These are phyloP conservation scores for Lophius piscatorius DNA, from an alignment of 2,113 vertebrate species.

Conservation along the genomic window DNA sequence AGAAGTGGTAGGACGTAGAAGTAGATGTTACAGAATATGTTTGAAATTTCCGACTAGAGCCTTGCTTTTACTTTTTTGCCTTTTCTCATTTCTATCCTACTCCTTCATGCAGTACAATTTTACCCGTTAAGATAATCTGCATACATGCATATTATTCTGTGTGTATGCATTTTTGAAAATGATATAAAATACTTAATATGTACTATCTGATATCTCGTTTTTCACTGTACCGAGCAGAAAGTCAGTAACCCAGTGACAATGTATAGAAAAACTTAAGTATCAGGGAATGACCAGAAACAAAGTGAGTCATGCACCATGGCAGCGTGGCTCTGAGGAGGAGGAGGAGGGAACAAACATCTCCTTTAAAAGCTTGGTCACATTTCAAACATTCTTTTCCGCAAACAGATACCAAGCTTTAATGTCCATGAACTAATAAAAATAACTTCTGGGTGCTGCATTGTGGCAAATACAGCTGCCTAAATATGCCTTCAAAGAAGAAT, in stretches of 20 bases:
- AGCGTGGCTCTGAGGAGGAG: background rate
- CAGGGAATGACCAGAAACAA: constrained; percentile 31
- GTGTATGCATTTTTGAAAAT: background rate
- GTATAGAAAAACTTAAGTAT: constrained; percentile 33
- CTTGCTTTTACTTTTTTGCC: too few relatives aligned
- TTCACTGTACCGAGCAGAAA: constrained; percentile 22
- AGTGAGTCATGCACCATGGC: constrained; percentile 6
- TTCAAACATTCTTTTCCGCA: constrained; percentile 23
- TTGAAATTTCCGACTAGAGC: too few relatives aligned
- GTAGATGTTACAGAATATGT: too few relatives aligned
- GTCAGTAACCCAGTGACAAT: constrained; percentile 3
- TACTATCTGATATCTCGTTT: background rate
- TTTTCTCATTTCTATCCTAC: too few relatives aligned
- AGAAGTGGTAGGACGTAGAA: too few relatives aligned
- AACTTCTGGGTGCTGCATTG: constrained; percentile 4
- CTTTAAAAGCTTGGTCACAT: constrained; percentile 17
- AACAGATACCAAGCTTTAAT: constrained; percentile 15
- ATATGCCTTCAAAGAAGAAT: background rate
- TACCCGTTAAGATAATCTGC: background rate
- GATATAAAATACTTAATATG: constrained; percentile 1
- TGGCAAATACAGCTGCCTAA: background rate
- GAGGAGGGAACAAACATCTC: background rate
- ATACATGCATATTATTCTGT: background rate
- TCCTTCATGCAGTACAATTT: too few relatives aligned
- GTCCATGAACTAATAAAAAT: constrained; percentile 35